A percentile compares a stretch with the other conserved stretches of the same genome.
These are phyloP conservation scores for Argyra leucocephala DNA, from an alignment of 2,888 invertebrate genomes.

Conservation along the genomic window DNA sequence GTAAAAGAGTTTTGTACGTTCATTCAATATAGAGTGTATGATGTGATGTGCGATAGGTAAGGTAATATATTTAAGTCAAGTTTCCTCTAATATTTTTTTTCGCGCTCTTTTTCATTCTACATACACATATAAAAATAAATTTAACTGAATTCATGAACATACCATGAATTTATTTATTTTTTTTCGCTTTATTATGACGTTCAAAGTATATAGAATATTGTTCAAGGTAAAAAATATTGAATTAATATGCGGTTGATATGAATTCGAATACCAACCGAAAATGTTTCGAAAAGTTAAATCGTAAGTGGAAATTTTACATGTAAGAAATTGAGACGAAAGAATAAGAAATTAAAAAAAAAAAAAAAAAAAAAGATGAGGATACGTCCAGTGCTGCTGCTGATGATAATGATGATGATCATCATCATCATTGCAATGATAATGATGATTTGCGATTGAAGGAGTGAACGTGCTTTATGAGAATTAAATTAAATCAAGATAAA, in stretches of 20 bases:
- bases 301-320: neutral
- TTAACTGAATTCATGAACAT: too few species aligned
- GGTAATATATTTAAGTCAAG: neutral
- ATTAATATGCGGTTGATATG: neutral
- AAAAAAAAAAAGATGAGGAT: neutral
- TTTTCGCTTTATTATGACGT: neutral
- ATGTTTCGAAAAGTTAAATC: neutral
- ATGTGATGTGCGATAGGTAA: neutral
- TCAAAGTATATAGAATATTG: neutral
- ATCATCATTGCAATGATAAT: too few species aligned
- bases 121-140: too few species aligned
- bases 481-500: conserved; percentile 6
- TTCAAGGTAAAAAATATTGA: neutral
- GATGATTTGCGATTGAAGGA: conserved; percentile 6
- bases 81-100: neutral
- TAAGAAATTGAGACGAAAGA: too few species aligned
- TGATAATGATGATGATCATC: neutral
- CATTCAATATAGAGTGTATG: too few species aligned
- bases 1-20: too few species aligned
- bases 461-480: conserved; percentile 3
- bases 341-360: too few species aligned
- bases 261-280: neutral
- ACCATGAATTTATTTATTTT: neutral
- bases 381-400: neutral
- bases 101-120: too few species aligned